Conservation (phyloP, 2,797 vertebrate species). For the Pseudochirops corinnae region DNA sequence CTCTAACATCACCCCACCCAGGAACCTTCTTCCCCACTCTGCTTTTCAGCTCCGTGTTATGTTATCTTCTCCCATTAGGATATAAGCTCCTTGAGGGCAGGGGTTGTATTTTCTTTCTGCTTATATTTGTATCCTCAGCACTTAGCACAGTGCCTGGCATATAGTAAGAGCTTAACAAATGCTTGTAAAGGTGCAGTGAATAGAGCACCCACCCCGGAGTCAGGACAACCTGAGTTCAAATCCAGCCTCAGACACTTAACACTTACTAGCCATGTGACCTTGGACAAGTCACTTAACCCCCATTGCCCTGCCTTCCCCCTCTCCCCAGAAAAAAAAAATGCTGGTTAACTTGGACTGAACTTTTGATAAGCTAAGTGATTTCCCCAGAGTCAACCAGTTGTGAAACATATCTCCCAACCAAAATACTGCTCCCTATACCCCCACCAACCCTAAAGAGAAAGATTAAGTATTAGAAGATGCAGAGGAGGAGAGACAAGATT, state of each 20-base stretch:
- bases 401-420: background rate
- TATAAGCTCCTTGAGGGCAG: too few relatives aligned
- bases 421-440: background rate
- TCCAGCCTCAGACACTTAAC: too few relatives aligned
- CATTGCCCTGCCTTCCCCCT: too few relatives aligned
- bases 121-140: background rate
- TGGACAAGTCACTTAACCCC: too few relatives aligned
- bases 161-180: background rate
- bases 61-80: background rate
- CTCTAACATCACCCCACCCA: background rate
- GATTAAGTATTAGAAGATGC: background rate
- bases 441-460: background rate
- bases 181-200: too few relatives aligned
- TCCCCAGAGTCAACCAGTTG: background rate
- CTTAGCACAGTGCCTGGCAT: background rate
- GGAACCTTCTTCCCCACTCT: background rate
- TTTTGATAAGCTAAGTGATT: background rate
- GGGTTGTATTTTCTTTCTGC: background rate
- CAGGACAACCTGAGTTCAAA: too few relatives aligned
- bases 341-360: background rate
- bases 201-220: too few relatives aligned
- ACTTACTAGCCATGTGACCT: too few relatives aligned
- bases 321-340: too few relatives aligned
- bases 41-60: background rate
- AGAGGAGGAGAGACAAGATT: background rate